Conservation (phyloP, 2,888 invertebrate species). For the Chymomyza caudatula region DNA sequence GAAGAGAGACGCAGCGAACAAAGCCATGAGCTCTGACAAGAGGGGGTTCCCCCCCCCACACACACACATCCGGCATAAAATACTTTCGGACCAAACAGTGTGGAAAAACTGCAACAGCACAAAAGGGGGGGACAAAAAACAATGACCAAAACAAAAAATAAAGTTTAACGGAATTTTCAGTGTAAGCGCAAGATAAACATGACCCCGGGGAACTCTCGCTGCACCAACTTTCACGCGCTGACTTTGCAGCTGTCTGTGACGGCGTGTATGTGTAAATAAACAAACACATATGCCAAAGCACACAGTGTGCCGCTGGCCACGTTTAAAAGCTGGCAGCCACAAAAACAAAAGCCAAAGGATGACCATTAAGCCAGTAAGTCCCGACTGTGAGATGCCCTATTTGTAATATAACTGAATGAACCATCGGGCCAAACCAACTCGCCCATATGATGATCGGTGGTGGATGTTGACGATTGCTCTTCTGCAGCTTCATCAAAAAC, state of each 20-base stretch:
- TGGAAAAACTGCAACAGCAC: constrained; percentile 58
- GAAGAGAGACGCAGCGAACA: neutral
- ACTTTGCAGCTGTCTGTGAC: constrained; percentile 17
- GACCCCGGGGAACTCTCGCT: constrained; percentile 54
- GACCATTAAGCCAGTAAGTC: too few species aligned
- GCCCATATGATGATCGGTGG: too few species aligned
- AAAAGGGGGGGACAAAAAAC: neutral
- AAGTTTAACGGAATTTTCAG: constrained; percentile 57
- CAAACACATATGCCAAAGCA: neutral
- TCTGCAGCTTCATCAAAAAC: too few species aligned
- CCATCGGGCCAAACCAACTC: too few species aligned
- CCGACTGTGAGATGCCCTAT: neutral
- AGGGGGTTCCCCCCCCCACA: constrained; percentile 4
- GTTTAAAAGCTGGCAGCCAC: constrained; percentile 34
- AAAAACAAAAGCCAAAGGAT: neutral
- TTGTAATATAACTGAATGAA: too few species aligned
- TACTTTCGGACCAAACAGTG: constrained; percentile 55
- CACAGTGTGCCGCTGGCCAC: constrained; percentile 28
- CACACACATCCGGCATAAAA: constrained; percentile 32
- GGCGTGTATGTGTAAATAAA: constrained; percentile 7
- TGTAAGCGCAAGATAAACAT: constrained; percentile 66
- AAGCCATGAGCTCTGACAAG: neutral
- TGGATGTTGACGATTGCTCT: too few species aligned
- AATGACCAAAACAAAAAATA: constrained; percentile 2
- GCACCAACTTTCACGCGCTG: constrained; percentile 49